These are phyloP conservation scores for Lagodon rhomboides DNA, from an alignment of 2,797 vertebrate species.

Conservation along the genomic window DNA sequence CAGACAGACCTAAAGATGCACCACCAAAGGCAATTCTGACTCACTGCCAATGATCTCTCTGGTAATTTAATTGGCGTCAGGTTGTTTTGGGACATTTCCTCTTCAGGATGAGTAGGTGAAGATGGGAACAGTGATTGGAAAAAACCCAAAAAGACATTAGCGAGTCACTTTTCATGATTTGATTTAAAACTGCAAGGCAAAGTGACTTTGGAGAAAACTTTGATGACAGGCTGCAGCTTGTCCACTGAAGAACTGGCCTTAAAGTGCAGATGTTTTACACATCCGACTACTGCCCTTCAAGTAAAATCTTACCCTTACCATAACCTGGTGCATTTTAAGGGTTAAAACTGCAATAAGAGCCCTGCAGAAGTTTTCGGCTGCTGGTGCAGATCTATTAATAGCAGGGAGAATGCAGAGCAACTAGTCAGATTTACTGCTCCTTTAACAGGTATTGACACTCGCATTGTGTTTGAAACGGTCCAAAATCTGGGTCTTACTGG, in stretches of 20 bases:
- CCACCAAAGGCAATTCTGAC: constrained; percentile 2
- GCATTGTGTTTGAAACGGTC: neutral
- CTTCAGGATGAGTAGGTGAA: constrained; percentile 43
- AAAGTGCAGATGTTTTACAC: constrained; percentile 20
- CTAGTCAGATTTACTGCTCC: neutral
- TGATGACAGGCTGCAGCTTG: neutral
- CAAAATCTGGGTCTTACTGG: neutral
- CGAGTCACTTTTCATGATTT: constrained; percentile 1
- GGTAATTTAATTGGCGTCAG: constrained; percentile 48
- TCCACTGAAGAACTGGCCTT: neutral
- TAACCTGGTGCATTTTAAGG: constrained; percentile 7
- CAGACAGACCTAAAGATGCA: neutral
- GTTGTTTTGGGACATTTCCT: constrained; percentile 32
- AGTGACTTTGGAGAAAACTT: constrained; percentile 37
- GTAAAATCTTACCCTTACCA: constrained; percentile 27
- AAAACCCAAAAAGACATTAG: constrained; percentile 16
- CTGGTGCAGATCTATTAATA: neutral
- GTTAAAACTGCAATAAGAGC: constrained; percentile 3
- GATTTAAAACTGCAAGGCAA: constrained; percentile 11
- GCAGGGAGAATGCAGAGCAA: neutral
- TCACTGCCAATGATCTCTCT: constrained; percentile 35
- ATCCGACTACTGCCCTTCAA: neutral
- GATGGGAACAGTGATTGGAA: constrained; percentile 35
- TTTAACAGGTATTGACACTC: neutral
- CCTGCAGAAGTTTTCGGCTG: neutral